Base-by-base conservation (phyloP, 1,140 invertebrate genomes). In the Drosophila kohkoa region DNA sequence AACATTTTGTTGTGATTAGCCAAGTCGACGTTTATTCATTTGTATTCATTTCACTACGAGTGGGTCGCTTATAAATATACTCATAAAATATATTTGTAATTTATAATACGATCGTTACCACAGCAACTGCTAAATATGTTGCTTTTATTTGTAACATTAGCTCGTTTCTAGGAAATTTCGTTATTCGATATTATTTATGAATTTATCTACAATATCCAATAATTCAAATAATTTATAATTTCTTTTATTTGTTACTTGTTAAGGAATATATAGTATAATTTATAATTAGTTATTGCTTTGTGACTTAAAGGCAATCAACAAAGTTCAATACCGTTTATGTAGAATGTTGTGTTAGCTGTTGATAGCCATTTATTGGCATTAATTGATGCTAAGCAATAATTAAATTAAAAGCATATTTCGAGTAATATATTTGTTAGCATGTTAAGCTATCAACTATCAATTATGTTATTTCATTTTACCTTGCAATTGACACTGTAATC, bases 1-100 rank as follows among this genome's bases (percentile, higher is more conserved):
- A 28, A 7, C 3, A 28, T 43, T 38, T 58, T 58, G 35, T 28
- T 58, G 11, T 43, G 41, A 43, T 52, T 52, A 52, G 49, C 49
- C n/a, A 13, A 52, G 11, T 32, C 11, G 28, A 52, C 3, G n/a
- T 52, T 13, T 52, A 7, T 35, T 43, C 41, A 13, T 11, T 43
- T 13, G 41, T 43, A 43, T 43, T 43, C 2, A 15, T 15, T 54
- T 32, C 51, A 54, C 51, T 54, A 1, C 6, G 5, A 32, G 6
- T 16, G 28, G 16, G 48, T 28, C n/a, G 35, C 8, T 30, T 52
- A 30, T n/a, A 52, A 28, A 52, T 7, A n/a, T 13, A n/a, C n/a
- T 30, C 35, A 43, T 41, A 41, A 41, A 41, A 41, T 11, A 41
- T 13, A 15, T 43, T 43, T 0, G 8, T 38, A 10, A 38, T 38